Base-by-base conservation (phyloP, 2,113 vertebrate genomes). In the Corythaixoides concolor region DNA sequence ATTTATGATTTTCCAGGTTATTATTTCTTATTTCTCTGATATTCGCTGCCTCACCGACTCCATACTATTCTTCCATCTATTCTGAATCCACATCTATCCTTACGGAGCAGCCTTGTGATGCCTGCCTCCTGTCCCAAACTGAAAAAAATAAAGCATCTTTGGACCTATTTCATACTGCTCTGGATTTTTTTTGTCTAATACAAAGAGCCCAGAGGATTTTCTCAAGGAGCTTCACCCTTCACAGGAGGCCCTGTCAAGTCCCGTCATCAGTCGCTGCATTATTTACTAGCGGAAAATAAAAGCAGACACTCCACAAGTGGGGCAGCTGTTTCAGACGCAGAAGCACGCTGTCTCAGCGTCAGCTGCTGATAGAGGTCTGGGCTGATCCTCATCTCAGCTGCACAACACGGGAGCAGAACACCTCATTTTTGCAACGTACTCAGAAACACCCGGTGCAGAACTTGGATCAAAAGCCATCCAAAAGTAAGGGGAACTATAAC, bases 381-480 rank as follows among this genome's bases (percentile, higher is more conserved):
- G 70, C 45, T 39, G 50, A 32, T 59, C 52, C 50, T 39, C 8
- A 21, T 11, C 58, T 66, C 64, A 45, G 35, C 47, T 63, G 35
- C 37, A 56, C 35, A 16, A 12, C 7, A 3, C 5, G 8, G 5
- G 37, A 64, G 58, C 70, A 27, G 37, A 52, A 50, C 58, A 39
- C 56, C 49, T 5, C 8, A 15, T 28, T 63, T 76, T 63, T 43
- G 52, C 18, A n/a, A 67, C 52, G 43, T 21, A 8, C 49, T 43
- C 2, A 1, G 0, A 35, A 80, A 52, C 33, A 73, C 18, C 24
- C 6, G 6, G 3, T 47, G 1, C 23, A 64, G 35, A 67, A n/a
- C 22, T 32, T 67, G 26, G 11, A 33, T 59, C 20, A 37, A 72
- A 47, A 85, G 67, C n/a, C 24, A 27, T 43, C 50, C 21, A 17